Evolutionary conservation across 2,888 invertebrate species (phyloP).

Genomic region (Calameuta pallipes): DNA sequence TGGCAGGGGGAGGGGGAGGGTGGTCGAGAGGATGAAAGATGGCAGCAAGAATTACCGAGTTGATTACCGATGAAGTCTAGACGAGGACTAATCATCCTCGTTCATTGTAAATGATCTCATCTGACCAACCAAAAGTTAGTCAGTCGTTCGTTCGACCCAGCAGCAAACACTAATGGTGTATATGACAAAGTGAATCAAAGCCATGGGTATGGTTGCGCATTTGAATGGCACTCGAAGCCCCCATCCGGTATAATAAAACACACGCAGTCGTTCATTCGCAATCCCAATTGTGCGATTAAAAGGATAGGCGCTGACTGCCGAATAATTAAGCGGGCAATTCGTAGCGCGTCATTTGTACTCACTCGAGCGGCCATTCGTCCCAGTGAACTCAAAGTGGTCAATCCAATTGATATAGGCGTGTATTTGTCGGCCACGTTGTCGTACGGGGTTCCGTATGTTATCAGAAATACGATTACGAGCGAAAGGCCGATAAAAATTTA

Average conservation of each 20-base stretch:
- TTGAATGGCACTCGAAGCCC: conserved; percentile 46
- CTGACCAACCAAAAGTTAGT: not conserved
- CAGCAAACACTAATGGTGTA: not conserved
- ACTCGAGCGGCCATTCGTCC: conserved; percentile 8
- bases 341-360: conserved; percentile 11
- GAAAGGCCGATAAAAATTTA: not conserved
- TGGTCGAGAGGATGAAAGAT: not conserved
- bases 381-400: not conserved
- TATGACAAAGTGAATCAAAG: not conserved
- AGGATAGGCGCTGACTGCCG: conserved; percentile 32
- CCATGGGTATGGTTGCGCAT: conserved; percentile 45
- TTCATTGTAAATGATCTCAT: not conserved
- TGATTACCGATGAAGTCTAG: not conserved
- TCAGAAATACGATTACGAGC: not conserved
- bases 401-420: not conserved
- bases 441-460: not conserved
- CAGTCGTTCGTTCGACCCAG: not conserved
- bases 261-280: conserved; percentile 30
- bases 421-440: not conserved
- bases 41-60: not conserved
- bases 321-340: conserved; percentile 23
- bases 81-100: not conserved
- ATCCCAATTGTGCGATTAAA: conserved; percentile 34
- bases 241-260: conserved; percentile 41
- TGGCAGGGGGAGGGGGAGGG: not conserved